Percentiles rank a stretch among this genome's conserved stretches.
Evolutionary conservation across 2,113 vertebrate genomes (phyloP).

Genomic region (Collichthys lucidus): DNA sequence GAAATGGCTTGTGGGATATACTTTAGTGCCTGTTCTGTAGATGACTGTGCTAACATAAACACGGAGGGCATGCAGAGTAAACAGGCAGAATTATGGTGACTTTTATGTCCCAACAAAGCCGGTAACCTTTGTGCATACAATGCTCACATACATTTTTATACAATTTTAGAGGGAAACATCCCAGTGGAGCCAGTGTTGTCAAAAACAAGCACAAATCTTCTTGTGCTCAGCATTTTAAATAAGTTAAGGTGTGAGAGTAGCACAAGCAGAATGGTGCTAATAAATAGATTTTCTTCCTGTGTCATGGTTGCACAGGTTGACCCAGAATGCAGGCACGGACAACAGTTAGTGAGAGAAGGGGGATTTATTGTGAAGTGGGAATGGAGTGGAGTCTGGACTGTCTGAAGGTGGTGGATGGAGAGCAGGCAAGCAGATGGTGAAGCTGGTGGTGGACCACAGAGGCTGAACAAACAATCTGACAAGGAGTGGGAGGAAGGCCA

Average conservation of each 20-base stretch:
- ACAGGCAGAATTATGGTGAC: neutral
- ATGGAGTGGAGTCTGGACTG: too few species aligned
- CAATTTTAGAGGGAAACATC: neutral
- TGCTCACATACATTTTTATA: neutral
- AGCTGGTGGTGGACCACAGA: too few species aligned
- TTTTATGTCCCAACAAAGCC: neutral
- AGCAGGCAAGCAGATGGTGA: too few species aligned
- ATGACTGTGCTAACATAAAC: neutral
- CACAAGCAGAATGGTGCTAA: neutral
- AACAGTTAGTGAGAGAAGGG: too few species aligned
- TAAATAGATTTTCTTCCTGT: neutral
- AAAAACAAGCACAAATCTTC: neutral
- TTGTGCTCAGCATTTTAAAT: neutral
- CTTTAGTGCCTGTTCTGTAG: constrained; percentile 7
- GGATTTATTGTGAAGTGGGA: too few species aligned
- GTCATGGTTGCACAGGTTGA: too few species aligned
- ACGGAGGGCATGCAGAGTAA: neutral
- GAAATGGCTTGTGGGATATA: constrained; percentile 1
- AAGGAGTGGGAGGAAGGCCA: too few species aligned
- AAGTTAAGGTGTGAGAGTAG: neutral
- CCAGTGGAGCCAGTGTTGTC: neutral
- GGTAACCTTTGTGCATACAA: too few species aligned
- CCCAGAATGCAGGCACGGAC: too few species aligned
- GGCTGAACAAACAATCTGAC: too few species aligned
- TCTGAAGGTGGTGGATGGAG: too few species aligned